These are phyloP conservation scores for Drosophila nigritarsus DNA, from an alignment of 2,888 invertebrate genomes.

Conservation along the genomic window DNA sequence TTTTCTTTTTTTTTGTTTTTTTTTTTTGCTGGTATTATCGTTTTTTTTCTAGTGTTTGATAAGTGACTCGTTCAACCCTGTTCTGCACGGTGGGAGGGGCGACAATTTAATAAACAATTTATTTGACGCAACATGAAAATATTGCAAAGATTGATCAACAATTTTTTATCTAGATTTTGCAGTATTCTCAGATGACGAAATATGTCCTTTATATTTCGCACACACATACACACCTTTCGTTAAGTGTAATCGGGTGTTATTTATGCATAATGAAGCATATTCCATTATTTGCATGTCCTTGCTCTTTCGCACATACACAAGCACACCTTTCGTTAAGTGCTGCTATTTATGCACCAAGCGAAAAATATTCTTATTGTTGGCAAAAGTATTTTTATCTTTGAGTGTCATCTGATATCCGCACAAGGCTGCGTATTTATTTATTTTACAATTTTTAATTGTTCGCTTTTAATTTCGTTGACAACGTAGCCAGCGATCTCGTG, in stretches of 20 bases:
- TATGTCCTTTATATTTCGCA: slow-evolving; percentile 28
- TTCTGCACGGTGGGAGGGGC: slow-evolving; percentile 1
- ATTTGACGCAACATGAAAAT: slow-evolving; percentile 13
- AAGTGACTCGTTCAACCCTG: slow-evolving; percentile 51
- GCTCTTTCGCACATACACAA: slow-evolving; percentile 21
- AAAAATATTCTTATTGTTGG: slow-evolving; percentile 49
- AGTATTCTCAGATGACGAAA: slow-evolving; percentile 21
- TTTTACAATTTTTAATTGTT: slow-evolving; percentile 43
- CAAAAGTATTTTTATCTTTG: slow-evolving; percentile 62
- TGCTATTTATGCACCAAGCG: slow-evolving; percentile 45
- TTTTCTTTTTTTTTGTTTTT: slow-evolving; percentile 14
- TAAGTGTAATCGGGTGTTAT: slow-evolving; percentile 53
- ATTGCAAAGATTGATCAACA: slow-evolving; percentile 17
- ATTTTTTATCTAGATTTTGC: slow-evolving; percentile 26
- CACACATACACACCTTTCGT: slow-evolving; percentile 59
- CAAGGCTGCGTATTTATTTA: slow-evolving; percentile 50
- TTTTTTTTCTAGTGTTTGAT: slow-evolving; percentile 48
- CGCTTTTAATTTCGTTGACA: slow-evolving; percentile 43
- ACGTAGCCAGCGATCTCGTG: slow-evolving; percentile 60
- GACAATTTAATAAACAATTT: not conserved
- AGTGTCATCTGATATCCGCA: slow-evolving; percentile 59
- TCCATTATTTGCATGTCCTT: slow-evolving; percentile 34
- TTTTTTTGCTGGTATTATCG: slow-evolving; percentile 35
- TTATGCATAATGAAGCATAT: slow-evolving; percentile 49
- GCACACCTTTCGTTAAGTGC: slow-evolving; percentile 65